Evolutionary conservation across 2,888 invertebrate genomes (phyloP).

Genomic region (Nomada hirtipes): DNA sequence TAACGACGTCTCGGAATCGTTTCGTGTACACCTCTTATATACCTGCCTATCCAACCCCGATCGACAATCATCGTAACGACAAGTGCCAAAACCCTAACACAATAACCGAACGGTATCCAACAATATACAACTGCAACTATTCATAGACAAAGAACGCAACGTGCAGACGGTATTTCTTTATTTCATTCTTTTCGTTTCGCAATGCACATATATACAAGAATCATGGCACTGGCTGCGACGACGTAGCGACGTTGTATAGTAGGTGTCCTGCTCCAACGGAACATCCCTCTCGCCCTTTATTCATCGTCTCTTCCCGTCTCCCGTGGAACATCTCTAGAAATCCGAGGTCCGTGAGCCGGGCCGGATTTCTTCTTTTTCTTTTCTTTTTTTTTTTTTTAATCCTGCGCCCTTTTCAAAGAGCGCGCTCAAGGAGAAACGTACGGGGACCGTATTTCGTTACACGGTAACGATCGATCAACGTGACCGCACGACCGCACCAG

Average conservation of each 20-base stretch:
- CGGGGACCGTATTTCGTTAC: constrained; percentile 74
- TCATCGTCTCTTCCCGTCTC: neutral
- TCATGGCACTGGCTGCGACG: constrained; percentile 31
- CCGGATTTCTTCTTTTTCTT: constrained; percentile 52
- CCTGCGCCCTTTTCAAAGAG: constrained; percentile 72
- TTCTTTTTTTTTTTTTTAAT: constrained; percentile 40
- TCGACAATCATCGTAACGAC: constrained; percentile 53
- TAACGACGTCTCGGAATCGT: neutral
- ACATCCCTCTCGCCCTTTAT: constrained; percentile 29
- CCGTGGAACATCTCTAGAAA: constrained; percentile 61
- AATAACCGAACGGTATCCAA: neutral
- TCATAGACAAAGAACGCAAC: neutral
- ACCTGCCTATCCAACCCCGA: neutral
- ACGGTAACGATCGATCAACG: constrained; percentile 75
- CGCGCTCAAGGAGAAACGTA: constrained; percentile 74
- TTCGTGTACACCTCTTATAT: neutral
- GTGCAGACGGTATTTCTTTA: constrained; percentile 3
- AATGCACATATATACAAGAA: constrained; percentile 52
- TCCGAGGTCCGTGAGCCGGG: constrained; percentile 56
- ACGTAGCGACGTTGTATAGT: constrained; percentile 32
- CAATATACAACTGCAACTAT: neutral
- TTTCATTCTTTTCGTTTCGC: constrained; percentile 37
- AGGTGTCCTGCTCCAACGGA: constrained; percentile 42
- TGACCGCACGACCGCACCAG: constrained; percentile 73
- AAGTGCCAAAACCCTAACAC: constrained; percentile 47